Conservation (phyloP, 1,140 invertebrate species). For the Phymorhynchus buccinoides region DNA sequence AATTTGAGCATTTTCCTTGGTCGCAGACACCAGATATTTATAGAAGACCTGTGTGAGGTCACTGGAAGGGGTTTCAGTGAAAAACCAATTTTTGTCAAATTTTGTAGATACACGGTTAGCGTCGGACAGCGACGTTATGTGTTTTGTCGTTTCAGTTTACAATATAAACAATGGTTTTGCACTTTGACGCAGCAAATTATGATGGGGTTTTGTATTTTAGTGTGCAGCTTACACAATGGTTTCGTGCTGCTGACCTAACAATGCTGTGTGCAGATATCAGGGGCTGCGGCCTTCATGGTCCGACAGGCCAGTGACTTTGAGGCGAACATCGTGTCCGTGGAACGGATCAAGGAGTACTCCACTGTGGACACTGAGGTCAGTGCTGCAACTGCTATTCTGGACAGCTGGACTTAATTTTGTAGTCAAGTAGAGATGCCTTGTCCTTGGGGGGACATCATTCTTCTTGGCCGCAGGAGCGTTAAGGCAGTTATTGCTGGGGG, state of each 20-base stretch:
- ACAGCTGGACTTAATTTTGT: neutral
- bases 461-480: neutral
- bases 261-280: constrained; percentile 79
- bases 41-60: no score
- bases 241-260: neutral
- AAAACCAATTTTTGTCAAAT: no score
- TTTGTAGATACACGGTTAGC: no score
- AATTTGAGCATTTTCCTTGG: no score
- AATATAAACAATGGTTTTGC: no score
- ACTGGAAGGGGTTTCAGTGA: no score
- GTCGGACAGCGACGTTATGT: no score
- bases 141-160: no score
- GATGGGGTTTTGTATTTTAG: neutral
- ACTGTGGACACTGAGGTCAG: constrained; percentile 13
- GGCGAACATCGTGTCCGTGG: constrained; percentile 96
- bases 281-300: constrained; percentile 93
- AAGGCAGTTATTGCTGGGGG: neutral
- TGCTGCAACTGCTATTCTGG: no score
- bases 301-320: constrained; percentile 95
- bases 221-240: neutral
- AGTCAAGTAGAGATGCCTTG: neutral
- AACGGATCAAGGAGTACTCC: constrained; percentile 94
- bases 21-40: no score
- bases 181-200: neutral
- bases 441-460: neutral